Evolutionary conservation across 2,797 vertebrate genomes (phyloP).

Genomic region (Aselliscus stoliczkanus): DNA sequence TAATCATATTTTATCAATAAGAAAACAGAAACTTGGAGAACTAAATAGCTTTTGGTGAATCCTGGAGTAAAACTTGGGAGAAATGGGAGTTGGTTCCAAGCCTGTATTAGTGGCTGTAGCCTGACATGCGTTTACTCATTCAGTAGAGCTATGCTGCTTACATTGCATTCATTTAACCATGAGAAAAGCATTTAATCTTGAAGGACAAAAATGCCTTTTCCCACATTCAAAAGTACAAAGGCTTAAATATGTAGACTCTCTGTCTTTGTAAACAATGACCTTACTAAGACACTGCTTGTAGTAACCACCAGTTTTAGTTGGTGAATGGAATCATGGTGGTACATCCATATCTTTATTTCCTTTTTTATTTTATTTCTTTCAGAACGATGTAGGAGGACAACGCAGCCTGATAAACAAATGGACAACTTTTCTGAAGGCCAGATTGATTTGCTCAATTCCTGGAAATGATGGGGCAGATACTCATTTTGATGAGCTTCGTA

Average conservation of each 20-base stretch:
- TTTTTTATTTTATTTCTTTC: constrained; percentile 46
- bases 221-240: neutral
- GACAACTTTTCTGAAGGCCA: constrained; percentile 98
- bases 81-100: neutral
- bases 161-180: neutral
- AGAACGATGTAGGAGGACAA: constrained; percentile 98
- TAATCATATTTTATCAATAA: neutral
- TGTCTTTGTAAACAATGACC: neutral
- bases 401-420: constrained; percentile 98
- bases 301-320: neutral
- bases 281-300: neutral
- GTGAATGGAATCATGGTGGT: neutral
- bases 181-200: neutral
- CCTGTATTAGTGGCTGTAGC: neutral
- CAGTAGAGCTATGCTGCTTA: neutral
- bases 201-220: neutral
- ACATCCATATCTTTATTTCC: neutral
- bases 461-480: constrained; percentile 95
- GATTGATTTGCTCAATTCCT: constrained; percentile 95
- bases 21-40: neutral
- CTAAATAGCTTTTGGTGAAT: neutral
- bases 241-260: neutral
- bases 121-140: neutral
- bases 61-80: neutral
- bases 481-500: constrained; percentile 97